Evolutionary conservation across 2,888 invertebrate genomes (phyloP).

Genomic region (Cecidostiba fungosa): DNA sequence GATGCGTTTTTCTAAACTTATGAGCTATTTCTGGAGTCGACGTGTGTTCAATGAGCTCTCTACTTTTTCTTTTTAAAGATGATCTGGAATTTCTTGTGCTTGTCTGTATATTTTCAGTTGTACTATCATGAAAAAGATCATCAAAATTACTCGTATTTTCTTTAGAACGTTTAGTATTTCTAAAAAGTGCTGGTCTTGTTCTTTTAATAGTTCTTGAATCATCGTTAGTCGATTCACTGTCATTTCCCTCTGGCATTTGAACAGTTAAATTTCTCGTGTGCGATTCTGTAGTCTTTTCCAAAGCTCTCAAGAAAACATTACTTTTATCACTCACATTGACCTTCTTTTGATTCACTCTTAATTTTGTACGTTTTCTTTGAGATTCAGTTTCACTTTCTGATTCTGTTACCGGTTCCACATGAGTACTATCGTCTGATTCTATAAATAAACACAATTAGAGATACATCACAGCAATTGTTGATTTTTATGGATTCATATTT

Average conservation of each 20-base stretch:
- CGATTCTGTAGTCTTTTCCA: conserved; percentile 46
- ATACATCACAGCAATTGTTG: background rate
- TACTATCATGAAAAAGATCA: conserved; percentile 41
- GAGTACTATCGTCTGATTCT: conserved; percentile 20
- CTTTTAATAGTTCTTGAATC: conserved; percentile 60
- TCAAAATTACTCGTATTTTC: conserved; percentile 58
- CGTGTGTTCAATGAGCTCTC: background rate
- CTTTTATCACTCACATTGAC: conserved; percentile 54
- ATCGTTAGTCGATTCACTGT: conserved; percentile 44
- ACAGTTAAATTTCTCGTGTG: conserved; percentile 24
- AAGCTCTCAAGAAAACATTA: conserved; percentile 64
- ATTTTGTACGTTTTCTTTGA: conserved; percentile 41
- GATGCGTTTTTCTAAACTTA: background rate
- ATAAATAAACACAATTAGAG: background rate
- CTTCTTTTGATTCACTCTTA: conserved; percentile 42
- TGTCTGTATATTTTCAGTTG: conserved; percentile 19
- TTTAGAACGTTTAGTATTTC: background rate
- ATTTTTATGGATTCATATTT: background rate
- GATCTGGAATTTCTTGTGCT: background rate
- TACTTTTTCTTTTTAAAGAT: conserved; percentile 11
- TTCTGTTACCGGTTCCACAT: conserved; percentile 5
- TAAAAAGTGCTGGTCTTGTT: conserved; percentile 33
- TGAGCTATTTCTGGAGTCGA: background rate
- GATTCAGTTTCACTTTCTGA: conserved; percentile 65
- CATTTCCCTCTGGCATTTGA: conserved; percentile 15